Evolutionary conservation across 2,888 invertebrate species (phyloP).

Genomic region (Drosophila falleni): DNA sequence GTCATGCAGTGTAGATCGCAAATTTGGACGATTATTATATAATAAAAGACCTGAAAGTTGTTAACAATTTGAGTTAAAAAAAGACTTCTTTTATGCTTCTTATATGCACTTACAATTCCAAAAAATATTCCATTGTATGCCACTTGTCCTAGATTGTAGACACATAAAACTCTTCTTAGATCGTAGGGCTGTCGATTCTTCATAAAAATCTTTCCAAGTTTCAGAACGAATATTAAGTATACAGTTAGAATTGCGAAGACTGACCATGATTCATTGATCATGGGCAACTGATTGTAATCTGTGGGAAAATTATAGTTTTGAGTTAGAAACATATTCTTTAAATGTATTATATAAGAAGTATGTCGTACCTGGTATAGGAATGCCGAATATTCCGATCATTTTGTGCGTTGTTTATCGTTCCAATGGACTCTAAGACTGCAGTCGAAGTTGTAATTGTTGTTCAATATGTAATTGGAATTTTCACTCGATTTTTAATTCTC

Average conservation of each 20-base stretch:
- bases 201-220: constrained; percentile 40
- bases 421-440: background rate
- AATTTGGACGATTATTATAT: constrained; percentile 22
- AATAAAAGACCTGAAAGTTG: constrained; percentile 34
- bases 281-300: constrained; percentile 39
- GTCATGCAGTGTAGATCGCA: constrained; percentile 41
- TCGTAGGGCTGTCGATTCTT: constrained; percentile 41
- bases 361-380: background rate
- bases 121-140: constrained; percentile 41
- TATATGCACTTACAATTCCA: constrained; percentile 29
- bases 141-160: constrained; percentile 52
- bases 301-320: background rate
- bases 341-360: background rate
- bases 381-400: background rate
- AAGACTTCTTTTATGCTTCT: background rate
- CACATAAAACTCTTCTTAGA: constrained; percentile 17
- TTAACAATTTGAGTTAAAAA: no score
- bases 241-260: constrained; percentile 5
- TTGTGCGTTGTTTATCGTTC: background rate
- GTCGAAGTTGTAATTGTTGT: no score
- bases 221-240: constrained; percentile 46
- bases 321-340: background rate
- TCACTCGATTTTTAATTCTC: background rate
- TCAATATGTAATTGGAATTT: constrained; percentile 1
- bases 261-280: constrained; percentile 36